Conservation (phyloP, 2,113 vertebrate genomes). For the Halcyon malimbica region DNA sequence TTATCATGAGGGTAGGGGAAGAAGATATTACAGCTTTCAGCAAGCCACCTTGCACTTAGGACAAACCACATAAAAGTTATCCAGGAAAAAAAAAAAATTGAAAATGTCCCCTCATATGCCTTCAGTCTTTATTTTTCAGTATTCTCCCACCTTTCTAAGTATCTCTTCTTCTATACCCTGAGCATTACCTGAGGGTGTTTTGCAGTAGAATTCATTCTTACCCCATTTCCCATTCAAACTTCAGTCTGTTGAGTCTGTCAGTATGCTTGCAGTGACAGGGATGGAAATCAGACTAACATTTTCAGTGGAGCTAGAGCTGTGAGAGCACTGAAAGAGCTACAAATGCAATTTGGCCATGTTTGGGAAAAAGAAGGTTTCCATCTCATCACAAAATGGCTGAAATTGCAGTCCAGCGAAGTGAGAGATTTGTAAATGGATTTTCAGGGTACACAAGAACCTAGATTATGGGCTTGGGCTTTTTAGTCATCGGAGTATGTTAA, state of each 20-base stretch:
- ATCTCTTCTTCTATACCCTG: background rate
- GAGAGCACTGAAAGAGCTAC: background rate
- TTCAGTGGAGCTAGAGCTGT: background rate
- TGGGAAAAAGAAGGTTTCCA: background rate
- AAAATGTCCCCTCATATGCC: background rate
- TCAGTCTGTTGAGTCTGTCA: background rate
- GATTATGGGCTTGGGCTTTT: background rate
- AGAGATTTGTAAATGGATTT: background rate
- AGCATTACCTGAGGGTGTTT: background rate
- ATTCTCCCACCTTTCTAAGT: background rate
- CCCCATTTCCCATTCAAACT: background rate
- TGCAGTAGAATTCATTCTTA: background rate
- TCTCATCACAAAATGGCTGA: background rate
- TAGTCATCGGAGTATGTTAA: background rate
- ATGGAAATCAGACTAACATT: background rate
- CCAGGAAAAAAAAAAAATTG: background rate
- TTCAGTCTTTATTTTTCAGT: background rate
- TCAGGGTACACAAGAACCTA: background rate
- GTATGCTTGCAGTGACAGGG: background rate
- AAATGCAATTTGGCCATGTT: background rate
- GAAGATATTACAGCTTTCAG: background rate
- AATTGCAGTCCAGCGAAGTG: background rate
- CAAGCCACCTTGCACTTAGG: background rate
- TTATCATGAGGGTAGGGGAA: background rate
- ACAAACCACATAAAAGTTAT: background rate